Base-by-base conservation (phyloP, 2,113 vertebrate genomes). In the Corydoras sp. region DNA sequence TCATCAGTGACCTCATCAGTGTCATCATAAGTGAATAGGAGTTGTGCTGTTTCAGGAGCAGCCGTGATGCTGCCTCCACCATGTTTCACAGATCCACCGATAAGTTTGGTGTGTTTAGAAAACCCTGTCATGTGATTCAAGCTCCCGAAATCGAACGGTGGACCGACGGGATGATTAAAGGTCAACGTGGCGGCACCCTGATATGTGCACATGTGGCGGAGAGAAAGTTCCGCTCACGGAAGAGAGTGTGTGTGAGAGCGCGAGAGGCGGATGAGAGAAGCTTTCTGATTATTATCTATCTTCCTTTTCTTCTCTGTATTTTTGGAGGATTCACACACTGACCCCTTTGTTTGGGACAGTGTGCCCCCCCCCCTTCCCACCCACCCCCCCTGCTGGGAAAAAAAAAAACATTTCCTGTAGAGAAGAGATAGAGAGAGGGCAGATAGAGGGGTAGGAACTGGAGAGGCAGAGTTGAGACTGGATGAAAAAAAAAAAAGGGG, bases 271-370 rank as follows among this genome's bases (percentile, higher is more conserved):
- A 85, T 88, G 88, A 84, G 88, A 87, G 85, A 73, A 81, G 85
- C 82, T 82, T 86, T 86, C 85, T 77, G 87, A 89, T 89, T 76
- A 82, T 87, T 82, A 90, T 90, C 88, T 82, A 71, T 79, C 83
- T 87, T 86, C 85, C 86, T 87, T 86, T 87, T 86, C 87, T 88
- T 87, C 86, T 85, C 85, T 87, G 86, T 84, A 73, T 88, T 89
- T 89, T 86, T 82, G 83, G 83, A 86, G 84, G 88, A 87, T 87
- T 85, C 86, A 86, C 84, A 90, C 87, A 89, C 81, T 89, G 87
- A 88, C 86, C 89, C 85, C 86, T 89, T 89, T 89, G 88, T 89
- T 85, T 85, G 81, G 89, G 87, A 90, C 87, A 88, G 86, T 87
- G 77, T 81, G 83, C 80, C 71, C 77, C 79, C 71, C 77, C 79